A percentile compares a stretch with the other conserved stretches of the same genome.
phyloP scores from a whole-genome alignment of 2,888 invertebrate species.

The Netelia fuscicornis region DNA sequence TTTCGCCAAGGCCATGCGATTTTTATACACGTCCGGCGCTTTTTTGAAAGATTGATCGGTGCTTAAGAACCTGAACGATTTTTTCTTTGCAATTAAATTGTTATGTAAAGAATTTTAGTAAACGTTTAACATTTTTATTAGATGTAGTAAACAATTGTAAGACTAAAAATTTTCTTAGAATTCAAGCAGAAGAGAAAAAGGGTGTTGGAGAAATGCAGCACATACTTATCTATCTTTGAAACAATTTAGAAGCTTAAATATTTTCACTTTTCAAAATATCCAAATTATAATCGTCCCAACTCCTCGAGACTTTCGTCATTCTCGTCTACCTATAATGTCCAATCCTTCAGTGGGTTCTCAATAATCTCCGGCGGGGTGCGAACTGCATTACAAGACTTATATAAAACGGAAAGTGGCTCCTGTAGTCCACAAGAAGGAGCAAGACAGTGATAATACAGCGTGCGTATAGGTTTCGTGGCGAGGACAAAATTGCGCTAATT shows the following conservation, averaged over 20 bases:
- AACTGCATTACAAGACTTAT: conserved; percentile 3
- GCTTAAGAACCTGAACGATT: neutral
- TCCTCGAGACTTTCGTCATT: neutral
- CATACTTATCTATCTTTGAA: too few species aligned
- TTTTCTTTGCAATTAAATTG: neutral
- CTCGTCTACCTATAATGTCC: neutral
- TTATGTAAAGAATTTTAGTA: too few species aligned
- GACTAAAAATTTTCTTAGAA: too few species aligned
- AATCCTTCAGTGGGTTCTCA: neutral
- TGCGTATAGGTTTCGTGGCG: conserved; percentile 63
- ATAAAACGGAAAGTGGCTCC: neutral
- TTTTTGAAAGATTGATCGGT: neutral
- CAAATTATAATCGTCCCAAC: too few species aligned
- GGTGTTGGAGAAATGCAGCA: too few species aligned
- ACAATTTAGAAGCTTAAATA: too few species aligned
- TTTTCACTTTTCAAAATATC: too few species aligned
- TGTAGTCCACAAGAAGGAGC: conserved; percentile 29
- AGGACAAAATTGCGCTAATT: conserved; percentile 76
- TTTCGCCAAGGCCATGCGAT: conserved; percentile 64
- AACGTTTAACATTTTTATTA: too few species aligned
- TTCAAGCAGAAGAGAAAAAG: too few species aligned
- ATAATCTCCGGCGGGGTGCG: neutral
- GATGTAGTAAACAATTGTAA: too few species aligned
- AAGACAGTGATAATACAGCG: conserved; percentile 49
- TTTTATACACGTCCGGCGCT: neutral